A percentile compares a stretch with the other conserved stretches of the same genome.
These are phyloP conservation scores for Epinotia nisella DNA, from an alignment of 2,888 invertebrate genomes.

Conservation along the genomic window DNA sequence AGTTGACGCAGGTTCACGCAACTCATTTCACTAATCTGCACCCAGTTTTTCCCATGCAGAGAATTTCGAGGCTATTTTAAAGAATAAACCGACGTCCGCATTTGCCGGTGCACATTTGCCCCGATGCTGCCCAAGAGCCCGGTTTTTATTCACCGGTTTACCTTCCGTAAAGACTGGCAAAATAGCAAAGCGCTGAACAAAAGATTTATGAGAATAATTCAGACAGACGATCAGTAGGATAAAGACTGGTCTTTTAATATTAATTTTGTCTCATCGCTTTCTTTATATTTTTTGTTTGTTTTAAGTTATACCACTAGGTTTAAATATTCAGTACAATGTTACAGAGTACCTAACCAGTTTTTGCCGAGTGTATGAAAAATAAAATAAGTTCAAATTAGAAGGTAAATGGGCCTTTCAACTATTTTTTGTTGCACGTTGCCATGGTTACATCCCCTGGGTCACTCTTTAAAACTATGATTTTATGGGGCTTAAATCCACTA, in stretches of 20 bases:
- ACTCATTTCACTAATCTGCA: conserved; percentile 42
- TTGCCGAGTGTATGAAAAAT: neutral
- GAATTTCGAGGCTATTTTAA: conserved; percentile 30
- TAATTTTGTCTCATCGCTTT: neutral
- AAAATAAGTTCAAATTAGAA: too few relatives aligned
- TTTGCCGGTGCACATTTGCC: neutral
- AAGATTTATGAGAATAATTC: conserved; percentile 2
- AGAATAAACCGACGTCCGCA: conserved; percentile 10
- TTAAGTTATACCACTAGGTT: neutral
- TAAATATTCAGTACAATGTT: neutral
- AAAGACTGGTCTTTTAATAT: conserved; percentile 5
- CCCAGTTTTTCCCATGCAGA: conserved; percentile 19
- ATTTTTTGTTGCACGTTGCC: too few relatives aligned
- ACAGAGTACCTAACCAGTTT: neutral
- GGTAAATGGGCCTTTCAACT: too few relatives aligned
- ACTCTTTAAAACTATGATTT: too few relatives aligned
- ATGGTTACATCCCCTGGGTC: too few relatives aligned
- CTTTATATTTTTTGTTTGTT: neutral
- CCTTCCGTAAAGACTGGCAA: conserved; percentile 15
- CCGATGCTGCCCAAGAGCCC: neutral
- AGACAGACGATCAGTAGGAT: neutral
- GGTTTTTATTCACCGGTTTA: conserved; percentile 30
- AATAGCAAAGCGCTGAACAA: conserved; percentile 28
- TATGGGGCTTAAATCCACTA: too few relatives aligned
- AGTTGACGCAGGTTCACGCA: too few relatives aligned